These are phyloP conservation scores for Grapholita molesta DNA, from an alignment of 1,140 invertebrate genomes.

Conservation along the genomic window DNA sequence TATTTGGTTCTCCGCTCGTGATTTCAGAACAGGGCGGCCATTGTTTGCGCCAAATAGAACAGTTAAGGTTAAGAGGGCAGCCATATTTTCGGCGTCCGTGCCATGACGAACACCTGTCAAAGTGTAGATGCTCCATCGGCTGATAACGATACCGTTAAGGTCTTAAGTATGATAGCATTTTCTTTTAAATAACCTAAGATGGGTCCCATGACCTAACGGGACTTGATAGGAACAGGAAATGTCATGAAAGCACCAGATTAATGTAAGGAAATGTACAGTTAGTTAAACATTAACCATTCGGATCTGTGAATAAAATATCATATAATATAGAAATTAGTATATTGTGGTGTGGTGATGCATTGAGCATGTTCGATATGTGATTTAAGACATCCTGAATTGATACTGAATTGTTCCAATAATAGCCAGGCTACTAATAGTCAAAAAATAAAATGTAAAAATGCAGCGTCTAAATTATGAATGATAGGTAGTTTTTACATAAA, in stretches of 20 bases:
- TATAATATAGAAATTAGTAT: too few species aligned
- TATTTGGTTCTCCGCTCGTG: conserved; percentile 18
- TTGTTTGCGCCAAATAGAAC: conserved; percentile 35
- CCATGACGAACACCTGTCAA: conserved; percentile 31
- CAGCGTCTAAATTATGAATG: too few species aligned
- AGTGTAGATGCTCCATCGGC: conserved; percentile 19
- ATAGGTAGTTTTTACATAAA: too few species aligned
- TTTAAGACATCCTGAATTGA: too few species aligned
- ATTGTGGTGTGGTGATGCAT: too few species aligned
- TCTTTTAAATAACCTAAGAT: neutral
- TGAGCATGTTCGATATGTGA: too few species aligned
- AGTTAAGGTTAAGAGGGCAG: conserved; percentile 27
- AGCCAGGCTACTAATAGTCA: too few species aligned
- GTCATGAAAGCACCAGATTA: neutral
- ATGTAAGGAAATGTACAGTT: neutral
- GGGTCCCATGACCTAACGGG: neutral
- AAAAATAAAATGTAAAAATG: too few species aligned
- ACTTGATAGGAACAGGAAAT: neutral
- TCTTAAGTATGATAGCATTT: neutral
- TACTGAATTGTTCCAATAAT: too few species aligned
- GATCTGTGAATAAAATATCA: too few species aligned
- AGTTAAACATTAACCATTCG: too few species aligned
- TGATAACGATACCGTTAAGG: neutral
- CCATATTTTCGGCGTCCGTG: conserved; percentile 20
- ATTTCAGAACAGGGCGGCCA: conserved; percentile 19